These are phyloP conservation scores for Saturnia japonica DNA, from an alignment of 2,888 invertebrate species.

Conservation along the genomic window DNA sequence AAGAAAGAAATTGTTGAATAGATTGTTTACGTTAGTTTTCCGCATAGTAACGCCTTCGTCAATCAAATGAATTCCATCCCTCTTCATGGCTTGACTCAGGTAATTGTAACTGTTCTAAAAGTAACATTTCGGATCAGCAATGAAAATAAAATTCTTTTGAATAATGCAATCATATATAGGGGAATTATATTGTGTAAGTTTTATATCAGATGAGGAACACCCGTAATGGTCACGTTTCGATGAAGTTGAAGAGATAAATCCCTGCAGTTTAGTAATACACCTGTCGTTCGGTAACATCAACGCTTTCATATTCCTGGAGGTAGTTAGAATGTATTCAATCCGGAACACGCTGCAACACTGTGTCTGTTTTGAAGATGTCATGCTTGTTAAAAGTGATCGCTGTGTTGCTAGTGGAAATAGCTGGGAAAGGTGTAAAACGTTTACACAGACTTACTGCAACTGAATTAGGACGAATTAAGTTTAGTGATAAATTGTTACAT, in stretches of 20 bases:
- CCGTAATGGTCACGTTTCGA: slow-evolving; percentile 42
- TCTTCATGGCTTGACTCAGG: too few relatives aligned
- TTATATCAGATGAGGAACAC: slow-evolving; percentile 37
- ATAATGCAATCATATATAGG: slow-evolving; percentile 25
- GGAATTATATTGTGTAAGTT: slow-evolving; percentile 28
- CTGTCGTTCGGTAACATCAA: slow-evolving; percentile 39
- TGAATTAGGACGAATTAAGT: slow-evolving; percentile 13
- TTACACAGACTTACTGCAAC: slow-evolving; percentile 19
- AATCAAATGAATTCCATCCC: too few relatives aligned
- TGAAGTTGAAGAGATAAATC: slow-evolving; percentile 47
- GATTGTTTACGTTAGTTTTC: too few relatives aligned
- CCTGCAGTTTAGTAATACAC: slow-evolving; percentile 42
- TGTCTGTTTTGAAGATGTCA: slow-evolving; percentile 15
- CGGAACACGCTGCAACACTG: slow-evolving; percentile 13
- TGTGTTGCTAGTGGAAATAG: slow-evolving; percentile 22
- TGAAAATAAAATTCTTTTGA: slow-evolving; percentile 15
- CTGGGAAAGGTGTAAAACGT: neutral
- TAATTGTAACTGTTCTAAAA: neutral
- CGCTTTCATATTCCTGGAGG: slow-evolving; percentile 24
- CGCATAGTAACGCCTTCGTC: too few relatives aligned
- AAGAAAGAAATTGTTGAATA: too few relatives aligned
- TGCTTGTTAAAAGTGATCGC: slow-evolving; percentile 13
- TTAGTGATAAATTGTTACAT: too few relatives aligned
- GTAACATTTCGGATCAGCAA: neutral
- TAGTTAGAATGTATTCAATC: slow-evolving; percentile 22